Percentiles rank a stretch among this genome's conserved stretches.
Evolutionary conservation across 1,140 invertebrate genomes (phyloP).

Genomic region (Conus ventricosus): DNA sequence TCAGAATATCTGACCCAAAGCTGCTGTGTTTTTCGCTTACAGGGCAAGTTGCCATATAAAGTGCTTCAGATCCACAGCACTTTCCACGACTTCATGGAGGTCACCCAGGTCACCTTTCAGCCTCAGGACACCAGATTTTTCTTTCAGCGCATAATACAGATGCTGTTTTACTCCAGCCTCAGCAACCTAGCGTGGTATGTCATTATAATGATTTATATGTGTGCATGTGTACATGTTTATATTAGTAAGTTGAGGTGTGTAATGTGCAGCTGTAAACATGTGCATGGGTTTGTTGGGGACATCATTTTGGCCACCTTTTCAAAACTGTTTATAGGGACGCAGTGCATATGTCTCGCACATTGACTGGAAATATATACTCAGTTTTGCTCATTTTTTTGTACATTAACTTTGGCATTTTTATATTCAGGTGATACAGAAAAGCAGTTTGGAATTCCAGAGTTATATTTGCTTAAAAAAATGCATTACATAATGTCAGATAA

Average conservation of each 20-base stretch:
- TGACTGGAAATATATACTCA: not conserved
- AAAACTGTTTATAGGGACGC: not conserved
- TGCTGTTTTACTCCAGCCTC: conserved; percentile 64
- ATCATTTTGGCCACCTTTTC: not conserved
- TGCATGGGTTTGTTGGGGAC: too few species aligned
- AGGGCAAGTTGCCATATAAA: conserved; percentile 87
- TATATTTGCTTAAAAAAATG: too few species aligned
- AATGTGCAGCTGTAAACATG: too few species aligned
- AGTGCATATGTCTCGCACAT: too few species aligned
- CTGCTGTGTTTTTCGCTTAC: conserved; percentile 46
- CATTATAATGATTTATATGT: not conserved
- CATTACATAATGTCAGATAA: too few species aligned
- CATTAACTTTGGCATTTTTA: too few species aligned
- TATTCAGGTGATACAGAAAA: too few species aligned
- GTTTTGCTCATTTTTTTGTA: not conserved
- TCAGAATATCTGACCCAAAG: too few species aligned
- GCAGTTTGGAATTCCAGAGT: too few species aligned
- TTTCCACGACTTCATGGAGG: conserved; percentile 83
- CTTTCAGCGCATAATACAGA: conserved; percentile 63
- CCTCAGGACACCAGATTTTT: conserved; percentile 72
- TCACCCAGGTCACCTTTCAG: conserved; percentile 69
- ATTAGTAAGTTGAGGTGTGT: too few species aligned
- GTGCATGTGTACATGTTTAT: too few species aligned
- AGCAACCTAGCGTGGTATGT: conserved; percentile 68
- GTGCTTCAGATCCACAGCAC: conserved; percentile 84